These are phyloP conservation scores for Caenorhabditis tropicalis DNA, from an alignment of 1,140 invertebrate species.

Conservation along the genomic window DNA sequence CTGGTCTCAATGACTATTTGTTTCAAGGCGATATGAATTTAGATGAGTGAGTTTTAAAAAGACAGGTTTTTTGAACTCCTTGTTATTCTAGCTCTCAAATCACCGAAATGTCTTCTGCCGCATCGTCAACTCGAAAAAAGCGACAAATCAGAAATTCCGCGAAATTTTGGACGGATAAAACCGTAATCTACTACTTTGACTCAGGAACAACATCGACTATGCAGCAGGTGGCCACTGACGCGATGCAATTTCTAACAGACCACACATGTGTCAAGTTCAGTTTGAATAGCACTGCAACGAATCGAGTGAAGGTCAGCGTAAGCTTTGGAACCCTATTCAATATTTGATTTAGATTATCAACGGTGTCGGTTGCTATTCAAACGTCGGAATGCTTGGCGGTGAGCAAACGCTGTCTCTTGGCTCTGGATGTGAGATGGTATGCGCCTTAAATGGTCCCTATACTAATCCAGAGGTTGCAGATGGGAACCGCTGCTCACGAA, in stretches of 20 bases:
- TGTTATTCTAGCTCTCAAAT: background rate
- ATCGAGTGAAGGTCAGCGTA: conserved; percentile 28
- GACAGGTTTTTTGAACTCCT: background rate
- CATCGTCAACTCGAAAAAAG: background rate
- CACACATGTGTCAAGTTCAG: conserved; percentile 31
- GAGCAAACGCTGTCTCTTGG: conserved; percentile 48
- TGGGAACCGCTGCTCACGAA: conserved; percentile 46
- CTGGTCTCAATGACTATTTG: conserved; percentile 43
- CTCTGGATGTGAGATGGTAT: conserved; percentile 39
- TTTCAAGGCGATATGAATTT: conserved; percentile 51
- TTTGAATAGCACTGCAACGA: conserved; percentile 34
- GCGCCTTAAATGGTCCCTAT: background rate
- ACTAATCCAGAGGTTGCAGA: background rate
- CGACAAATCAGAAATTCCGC: conserved; percentile 8
- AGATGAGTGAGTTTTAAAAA: background rate
- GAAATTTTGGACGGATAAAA: background rate
- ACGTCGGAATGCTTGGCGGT: conserved; percentile 45
- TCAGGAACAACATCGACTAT: background rate
- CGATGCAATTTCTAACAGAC: background rate
- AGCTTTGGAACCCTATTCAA: background rate
- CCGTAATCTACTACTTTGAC: background rate
- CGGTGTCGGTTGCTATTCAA: conserved; percentile 45
- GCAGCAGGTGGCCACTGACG: background rate
- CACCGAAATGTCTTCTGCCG: background rate
- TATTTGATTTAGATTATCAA: background rate